These are phyloP conservation scores for Mamestra configurata DNA, from an alignment of 1,140 invertebrate species.

Conservation along the genomic window DNA sequence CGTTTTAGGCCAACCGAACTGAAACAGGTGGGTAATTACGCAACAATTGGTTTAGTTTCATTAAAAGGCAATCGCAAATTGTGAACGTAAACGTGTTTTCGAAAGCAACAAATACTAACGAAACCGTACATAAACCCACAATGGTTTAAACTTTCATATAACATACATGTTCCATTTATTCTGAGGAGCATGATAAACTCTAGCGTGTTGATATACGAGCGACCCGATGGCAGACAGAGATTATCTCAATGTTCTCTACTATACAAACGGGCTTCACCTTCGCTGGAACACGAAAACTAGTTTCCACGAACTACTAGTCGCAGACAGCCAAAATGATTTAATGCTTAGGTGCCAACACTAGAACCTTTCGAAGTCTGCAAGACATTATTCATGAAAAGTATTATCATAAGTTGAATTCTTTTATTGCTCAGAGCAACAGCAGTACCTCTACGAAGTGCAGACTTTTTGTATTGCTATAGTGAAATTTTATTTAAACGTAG, in stretches of 20 bases:
- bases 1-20: conserved; percentile 64
- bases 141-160: conserved; percentile 7
- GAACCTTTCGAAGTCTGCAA: conserved; percentile 30
- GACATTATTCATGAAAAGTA: conserved; percentile 51
- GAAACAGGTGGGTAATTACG: conserved; percentile 54
- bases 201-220: conserved; percentile 31
- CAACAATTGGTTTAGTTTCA: conserved; percentile 48
- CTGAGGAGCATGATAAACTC: conserved; percentile 31
- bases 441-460: background rate
- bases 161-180: conserved; percentile 1
- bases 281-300: conserved; percentile 35
- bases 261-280: conserved; percentile 40
- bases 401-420: conserved; percentile 47
- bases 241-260: conserved; percentile 35
- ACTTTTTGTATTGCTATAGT: conserved; percentile 20
- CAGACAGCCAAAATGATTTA: conserved; percentile 45
- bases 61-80: conserved; percentile 28
- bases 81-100: background rate
- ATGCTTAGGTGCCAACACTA: conserved; percentile 33
- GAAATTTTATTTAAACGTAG: background rate
- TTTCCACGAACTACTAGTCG: conserved; percentile 26
- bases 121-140: background rate
- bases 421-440: conserved; percentile 43
- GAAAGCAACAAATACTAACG: conserved; percentile 7
- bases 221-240: conserved; percentile 37